A percentile compares a stretch with the other conserved stretches of the same genome.
Conservation (phyloP, 2,797 vertebrate genomes). For the Geotria australis region DNA sequence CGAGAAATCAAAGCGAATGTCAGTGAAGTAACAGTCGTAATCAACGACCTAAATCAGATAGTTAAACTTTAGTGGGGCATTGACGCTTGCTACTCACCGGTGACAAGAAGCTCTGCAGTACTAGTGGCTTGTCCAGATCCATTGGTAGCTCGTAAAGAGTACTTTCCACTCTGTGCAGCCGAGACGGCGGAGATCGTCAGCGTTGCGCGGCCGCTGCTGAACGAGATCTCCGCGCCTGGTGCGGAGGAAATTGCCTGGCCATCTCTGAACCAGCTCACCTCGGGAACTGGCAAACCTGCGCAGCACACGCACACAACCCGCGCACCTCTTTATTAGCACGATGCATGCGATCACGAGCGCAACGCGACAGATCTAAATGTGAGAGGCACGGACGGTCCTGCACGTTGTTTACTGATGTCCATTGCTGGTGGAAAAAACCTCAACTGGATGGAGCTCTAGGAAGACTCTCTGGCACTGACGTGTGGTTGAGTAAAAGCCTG, state of each 20-base stretch:
- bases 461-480: no score
- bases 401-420: background rate
- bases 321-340: background rate
- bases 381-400: background rate
- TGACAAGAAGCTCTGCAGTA: conserved; percentile 78
- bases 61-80: background rate
- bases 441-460: background rate
- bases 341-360: background rate
- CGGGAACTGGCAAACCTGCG: conserved; percentile 74
- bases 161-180: conserved; percentile 57
- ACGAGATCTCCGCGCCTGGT: conserved; percentile 74
- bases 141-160: conserved; percentile 84
- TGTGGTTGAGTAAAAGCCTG: no score
- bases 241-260: conserved; percentile 75
- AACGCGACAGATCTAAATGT: background rate
- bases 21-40: no score
- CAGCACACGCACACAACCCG: background rate
- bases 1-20: background rate
- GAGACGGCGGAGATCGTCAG: conserved; percentile 55
- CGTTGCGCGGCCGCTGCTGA: conserved; percentile 86
- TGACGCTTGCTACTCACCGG: conserved; percentile 20
- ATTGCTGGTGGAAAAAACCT: background rate
- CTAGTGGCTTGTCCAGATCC: conserved; percentile 89
- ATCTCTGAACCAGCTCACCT: conserved; percentile 98
- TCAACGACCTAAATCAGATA: no score